phyloP scores from a whole-genome alignment of 1,140 invertebrate genomes.

The Dinothrombium tinctorium region DNA sequence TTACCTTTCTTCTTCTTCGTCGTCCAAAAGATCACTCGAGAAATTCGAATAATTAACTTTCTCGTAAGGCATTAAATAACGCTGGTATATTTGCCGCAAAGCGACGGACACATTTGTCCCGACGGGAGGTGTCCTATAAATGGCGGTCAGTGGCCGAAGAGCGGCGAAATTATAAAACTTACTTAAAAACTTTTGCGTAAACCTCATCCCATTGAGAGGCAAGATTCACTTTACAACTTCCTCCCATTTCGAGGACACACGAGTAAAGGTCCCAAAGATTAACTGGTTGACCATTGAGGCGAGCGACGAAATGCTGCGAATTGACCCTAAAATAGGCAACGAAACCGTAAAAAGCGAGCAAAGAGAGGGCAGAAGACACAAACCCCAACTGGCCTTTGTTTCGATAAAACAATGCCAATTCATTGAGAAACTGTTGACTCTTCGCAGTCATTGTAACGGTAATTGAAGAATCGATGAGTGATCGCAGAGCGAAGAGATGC shows the following conservation, averaged over 20 bases:
- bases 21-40: constrained; percentile 1
- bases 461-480: too few relatives aligned
- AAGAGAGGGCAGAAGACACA: not conserved
- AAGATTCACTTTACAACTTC: constrained; percentile 10
- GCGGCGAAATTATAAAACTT: too few relatives aligned
- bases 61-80: constrained; percentile 10
- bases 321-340: not conserved
- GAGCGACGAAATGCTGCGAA: constrained; percentile 6
- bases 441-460: not conserved
- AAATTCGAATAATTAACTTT: constrained; percentile 4
- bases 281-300: constrained; percentile 9
- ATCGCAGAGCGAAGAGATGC: not conserved
- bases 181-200: constrained; percentile 8
- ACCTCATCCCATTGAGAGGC: constrained; percentile 10
- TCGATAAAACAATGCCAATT: not conserved
- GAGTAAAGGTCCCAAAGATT: constrained; percentile 9
- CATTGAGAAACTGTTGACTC: constrained; percentile 1
- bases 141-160: too few relatives aligned
- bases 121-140: not conserved
- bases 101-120: constrained; percentile 10
- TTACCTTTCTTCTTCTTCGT: constrained; percentile 5
- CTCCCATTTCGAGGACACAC: constrained; percentile 9
- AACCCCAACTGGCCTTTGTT: not conserved
- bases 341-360: not conserved
- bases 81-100: constrained; percentile 9